phyloP scores from a whole-genome alignment of 2,888 invertebrate species.

The Sinodicranocentrus sp. region DNA sequence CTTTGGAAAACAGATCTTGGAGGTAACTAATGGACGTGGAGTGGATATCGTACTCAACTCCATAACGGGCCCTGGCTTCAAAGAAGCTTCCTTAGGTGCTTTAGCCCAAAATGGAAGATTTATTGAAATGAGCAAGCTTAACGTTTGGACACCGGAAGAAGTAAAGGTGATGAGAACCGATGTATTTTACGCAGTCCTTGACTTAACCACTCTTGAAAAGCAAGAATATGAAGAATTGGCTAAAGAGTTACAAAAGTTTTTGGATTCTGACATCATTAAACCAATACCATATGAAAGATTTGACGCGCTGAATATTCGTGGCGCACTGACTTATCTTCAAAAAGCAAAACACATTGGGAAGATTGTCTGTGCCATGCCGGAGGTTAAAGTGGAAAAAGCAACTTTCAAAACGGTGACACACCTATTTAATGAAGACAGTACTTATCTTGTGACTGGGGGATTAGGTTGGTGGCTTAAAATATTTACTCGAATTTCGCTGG shows the following conservation, averaged over 20 bases:
- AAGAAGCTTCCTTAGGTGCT: slow-evolving; percentile 46
- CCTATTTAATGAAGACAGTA: slow-evolving; percentile 43
- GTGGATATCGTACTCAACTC: slow-evolving; percentile 63
- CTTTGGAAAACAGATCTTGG: slow-evolving; percentile 38
- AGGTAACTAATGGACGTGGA: slow-evolving; percentile 27
- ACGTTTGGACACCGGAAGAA: slow-evolving; percentile 52
- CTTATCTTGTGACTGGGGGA: slow-evolving; percentile 64
- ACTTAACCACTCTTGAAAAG: neutral
- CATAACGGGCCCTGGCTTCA: slow-evolving; percentile 58
- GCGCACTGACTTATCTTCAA: slow-evolving; percentile 50
- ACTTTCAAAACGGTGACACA: slow-evolving; percentile 17
- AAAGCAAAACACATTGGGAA: slow-evolving; percentile 69
- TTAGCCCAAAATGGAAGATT: slow-evolving; percentile 42
- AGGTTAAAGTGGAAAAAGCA: slow-evolving; percentile 27
- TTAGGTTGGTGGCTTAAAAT: slow-evolving; percentile 2
- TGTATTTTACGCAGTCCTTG: slow-evolving; percentile 43
- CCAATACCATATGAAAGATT: slow-evolving; percentile 46
- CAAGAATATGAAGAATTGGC: neutral
- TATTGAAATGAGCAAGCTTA: slow-evolving; percentile 63
- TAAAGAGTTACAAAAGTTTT: neutral
- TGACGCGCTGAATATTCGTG: slow-evolving; percentile 28
- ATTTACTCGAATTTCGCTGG: neutral
- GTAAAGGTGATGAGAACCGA: slow-evolving; percentile 36
- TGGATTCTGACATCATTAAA: neutral
- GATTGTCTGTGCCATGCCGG: slow-evolving; percentile 48